These are phyloP conservation scores for Hippocampus kuda DNA, from an alignment of 2,797 vertebrate genomes.

Conservation along the genomic window DNA sequence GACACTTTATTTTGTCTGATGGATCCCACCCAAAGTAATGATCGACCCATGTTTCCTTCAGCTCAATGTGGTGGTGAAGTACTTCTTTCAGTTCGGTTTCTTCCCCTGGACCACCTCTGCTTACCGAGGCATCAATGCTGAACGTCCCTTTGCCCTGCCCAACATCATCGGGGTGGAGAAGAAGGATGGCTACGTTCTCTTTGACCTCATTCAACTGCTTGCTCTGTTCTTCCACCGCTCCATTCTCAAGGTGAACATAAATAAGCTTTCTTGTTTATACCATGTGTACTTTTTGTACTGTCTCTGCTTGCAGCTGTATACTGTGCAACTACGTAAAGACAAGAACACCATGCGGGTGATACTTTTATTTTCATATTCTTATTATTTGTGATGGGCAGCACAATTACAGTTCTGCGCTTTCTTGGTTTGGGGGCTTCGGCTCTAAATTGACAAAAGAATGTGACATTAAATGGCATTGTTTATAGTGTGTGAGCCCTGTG, in stretches of 20 bases:
- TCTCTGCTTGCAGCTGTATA: not conserved
- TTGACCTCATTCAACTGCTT: conserved; percentile 70
- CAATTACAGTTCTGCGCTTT: too few species aligned
- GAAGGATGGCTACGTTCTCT: conserved; percentile 58
- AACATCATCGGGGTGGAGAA: conserved; percentile 67
- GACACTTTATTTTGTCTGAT: not conserved
- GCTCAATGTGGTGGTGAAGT: conserved; percentile 74
- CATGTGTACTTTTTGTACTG: not conserved
- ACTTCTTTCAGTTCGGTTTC: conserved; percentile 75
- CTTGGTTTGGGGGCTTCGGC: too few species aligned
- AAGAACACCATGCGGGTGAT: too few species aligned
- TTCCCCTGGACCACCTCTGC: conserved; percentile 72
- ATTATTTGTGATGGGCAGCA: too few species aligned
- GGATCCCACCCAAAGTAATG: not conserved
- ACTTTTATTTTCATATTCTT: too few species aligned
- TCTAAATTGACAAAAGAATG: too few species aligned
- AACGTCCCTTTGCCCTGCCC: conserved; percentile 70
- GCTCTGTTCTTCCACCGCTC: conserved; percentile 69
- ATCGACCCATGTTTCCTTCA: conserved; percentile 26
- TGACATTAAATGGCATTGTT: too few species aligned
- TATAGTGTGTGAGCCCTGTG: too few species aligned
- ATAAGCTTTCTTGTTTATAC: not conserved
- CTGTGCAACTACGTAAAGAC: too few species aligned
- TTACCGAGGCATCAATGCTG: conserved; percentile 64
- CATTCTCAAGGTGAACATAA: conserved; percentile 55